phyloP scores from a whole-genome alignment of 2,113 vertebrate species.

The Sceloporus tristichus region DNA sequence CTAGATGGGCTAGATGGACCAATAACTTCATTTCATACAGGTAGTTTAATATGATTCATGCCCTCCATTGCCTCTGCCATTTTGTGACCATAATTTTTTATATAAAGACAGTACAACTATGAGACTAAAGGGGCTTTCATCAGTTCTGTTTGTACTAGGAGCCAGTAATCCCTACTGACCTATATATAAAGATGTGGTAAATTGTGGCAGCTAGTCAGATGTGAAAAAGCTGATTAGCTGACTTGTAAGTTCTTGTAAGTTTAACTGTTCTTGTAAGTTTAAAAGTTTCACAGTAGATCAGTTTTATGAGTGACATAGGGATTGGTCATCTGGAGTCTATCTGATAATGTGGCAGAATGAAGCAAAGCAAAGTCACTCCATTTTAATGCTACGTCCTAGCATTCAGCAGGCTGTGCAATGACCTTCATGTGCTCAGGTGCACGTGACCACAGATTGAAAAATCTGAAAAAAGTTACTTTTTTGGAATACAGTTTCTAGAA shows the following conservation, averaged over 20 bases:
- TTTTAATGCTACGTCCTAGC: not conserved
- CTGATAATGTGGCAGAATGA: not conserved
- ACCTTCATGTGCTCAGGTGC: not conserved
- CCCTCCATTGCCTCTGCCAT: too few species aligned
- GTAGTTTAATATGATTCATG: too few species aligned
- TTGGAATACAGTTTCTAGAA: too few species aligned
- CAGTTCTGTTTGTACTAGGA: too few species aligned
- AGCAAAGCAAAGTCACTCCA: not conserved
- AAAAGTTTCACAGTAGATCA: not conserved
- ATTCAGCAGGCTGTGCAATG: not conserved
- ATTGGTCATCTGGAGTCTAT: not conserved
- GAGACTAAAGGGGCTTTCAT: too few species aligned
- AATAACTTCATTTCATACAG: too few species aligned
- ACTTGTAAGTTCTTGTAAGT: not conserved
- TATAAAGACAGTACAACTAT: too few species aligned
- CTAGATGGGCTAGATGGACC: not conserved
- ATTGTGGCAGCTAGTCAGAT: not conserved
- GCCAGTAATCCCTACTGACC: too few species aligned
- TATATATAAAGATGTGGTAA: not conserved
- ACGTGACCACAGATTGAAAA: not conserved
- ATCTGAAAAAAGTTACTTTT: too few species aligned
- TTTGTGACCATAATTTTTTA: too few species aligned
- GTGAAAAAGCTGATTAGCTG: not conserved
- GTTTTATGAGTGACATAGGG: not conserved
- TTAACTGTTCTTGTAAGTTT: not conserved